phyloP scores from a whole-genome alignment of 2,113 vertebrate species.

The Excalfactoria chinensis region DNA sequence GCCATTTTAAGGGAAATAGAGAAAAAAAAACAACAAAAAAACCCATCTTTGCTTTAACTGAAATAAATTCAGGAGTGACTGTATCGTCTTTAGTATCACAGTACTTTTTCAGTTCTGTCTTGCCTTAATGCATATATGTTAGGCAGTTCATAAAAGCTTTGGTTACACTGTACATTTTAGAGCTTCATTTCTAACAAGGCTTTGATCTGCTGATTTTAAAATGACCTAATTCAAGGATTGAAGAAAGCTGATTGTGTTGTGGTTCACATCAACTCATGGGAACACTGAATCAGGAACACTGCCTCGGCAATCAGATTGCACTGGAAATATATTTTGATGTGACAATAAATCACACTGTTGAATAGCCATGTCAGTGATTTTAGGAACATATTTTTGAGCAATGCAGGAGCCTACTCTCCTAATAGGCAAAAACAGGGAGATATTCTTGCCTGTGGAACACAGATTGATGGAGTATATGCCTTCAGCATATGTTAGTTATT shows the following conservation, averaged over 20 bases:
- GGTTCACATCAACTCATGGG: conserved; percentile 6
- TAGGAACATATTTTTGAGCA: background rate
- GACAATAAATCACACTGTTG: conserved; percentile 47
- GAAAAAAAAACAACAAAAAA: background rate
- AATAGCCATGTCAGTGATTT: background rate
- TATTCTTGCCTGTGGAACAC: background rate
- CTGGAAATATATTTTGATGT: conserved; percentile 38
- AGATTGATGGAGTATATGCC: background rate
- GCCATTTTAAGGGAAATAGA: conserved; percentile 18
- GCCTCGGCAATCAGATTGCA: conserved; percentile 46
- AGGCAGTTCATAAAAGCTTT: background rate
- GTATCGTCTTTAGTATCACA: background rate
- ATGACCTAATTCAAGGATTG: conserved; percentile 1
- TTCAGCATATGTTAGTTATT: background rate
- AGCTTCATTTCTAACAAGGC: conserved; percentile 32
- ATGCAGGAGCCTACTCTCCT: background rate
- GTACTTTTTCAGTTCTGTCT: conserved; percentile 43
- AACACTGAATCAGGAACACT: background rate
- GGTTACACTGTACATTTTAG: conserved; percentile 10
- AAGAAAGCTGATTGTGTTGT: background rate
- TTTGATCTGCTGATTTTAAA: conserved; percentile 32
- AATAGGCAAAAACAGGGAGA: background rate
- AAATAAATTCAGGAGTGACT: conserved; percentile 21
- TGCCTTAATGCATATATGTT: conserved; percentile 3
- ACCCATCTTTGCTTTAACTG: background rate